phyloP scores from a whole-genome alignment of 2,113 vertebrate genomes.

The Syrrhaptes paradoxus region DNA sequence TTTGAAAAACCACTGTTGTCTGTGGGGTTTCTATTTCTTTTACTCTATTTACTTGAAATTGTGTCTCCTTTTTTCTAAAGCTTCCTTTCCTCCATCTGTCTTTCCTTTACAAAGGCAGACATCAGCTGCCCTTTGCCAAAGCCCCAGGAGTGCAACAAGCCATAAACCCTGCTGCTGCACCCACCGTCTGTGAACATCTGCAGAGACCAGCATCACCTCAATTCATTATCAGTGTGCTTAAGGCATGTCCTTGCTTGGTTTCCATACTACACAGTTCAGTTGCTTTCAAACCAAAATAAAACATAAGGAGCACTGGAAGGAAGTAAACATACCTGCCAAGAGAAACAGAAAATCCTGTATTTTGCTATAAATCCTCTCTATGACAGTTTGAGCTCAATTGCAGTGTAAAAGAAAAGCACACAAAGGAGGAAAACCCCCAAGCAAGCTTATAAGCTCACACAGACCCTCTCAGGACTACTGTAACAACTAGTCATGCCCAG shows the following conservation, averaged over 20 bases:
- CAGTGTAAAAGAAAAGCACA: neutral
- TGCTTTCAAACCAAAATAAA: neutral
- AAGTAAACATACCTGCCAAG: neutral
- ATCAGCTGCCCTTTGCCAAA: neutral
- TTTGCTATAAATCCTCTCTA: neutral
- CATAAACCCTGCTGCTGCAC: neutral
- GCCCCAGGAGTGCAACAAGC: neutral
- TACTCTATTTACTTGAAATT: neutral
- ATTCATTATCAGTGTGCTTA: neutral
- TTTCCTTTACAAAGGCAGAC: neutral
- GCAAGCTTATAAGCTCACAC: neutral
- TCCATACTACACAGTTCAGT: neutral
- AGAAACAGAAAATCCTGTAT: neutral
- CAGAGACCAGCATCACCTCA: neutral
- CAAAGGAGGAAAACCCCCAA: neutral
- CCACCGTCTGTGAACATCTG: rapidly evolving
- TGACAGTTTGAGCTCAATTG: neutral
- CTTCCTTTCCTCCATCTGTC: neutral
- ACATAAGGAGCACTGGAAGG: neutral
- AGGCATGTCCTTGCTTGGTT: neutral
- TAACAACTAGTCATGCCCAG: neutral
- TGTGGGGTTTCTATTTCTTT: neutral
- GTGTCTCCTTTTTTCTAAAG: neutral
- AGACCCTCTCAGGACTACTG: neutral
- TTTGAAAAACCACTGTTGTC: neutral